phyloP scores from a whole-genome alignment of 2,113 vertebrate genomes.

The Argyrosomus japonicus region DNA sequence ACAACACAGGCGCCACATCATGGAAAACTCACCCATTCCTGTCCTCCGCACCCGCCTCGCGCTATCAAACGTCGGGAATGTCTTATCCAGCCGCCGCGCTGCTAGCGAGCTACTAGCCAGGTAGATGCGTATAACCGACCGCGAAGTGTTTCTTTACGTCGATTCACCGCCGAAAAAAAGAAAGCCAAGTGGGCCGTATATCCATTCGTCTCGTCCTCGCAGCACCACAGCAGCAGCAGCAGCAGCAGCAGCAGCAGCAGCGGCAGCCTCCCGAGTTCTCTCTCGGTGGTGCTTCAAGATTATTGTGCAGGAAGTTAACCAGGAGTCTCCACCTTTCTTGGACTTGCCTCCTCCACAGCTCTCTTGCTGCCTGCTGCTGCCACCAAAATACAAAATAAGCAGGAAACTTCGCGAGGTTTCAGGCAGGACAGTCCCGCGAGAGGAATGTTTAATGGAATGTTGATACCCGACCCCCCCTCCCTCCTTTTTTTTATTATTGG shows the following conservation, averaged over 20 bases:
- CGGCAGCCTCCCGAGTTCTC: constrained; percentile 30
- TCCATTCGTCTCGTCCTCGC: constrained; percentile 73
- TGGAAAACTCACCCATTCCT: constrained; percentile 86
- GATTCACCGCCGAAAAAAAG: constrained; percentile 17
- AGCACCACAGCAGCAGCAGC: constrained; percentile 17
- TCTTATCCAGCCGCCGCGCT: constrained; percentile 61
- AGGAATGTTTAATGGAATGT: constrained; percentile 54
- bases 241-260: constrained; percentile 26
- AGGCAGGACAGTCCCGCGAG: constrained; percentile 74
- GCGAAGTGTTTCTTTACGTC: not conserved
- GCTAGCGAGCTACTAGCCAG: constrained; percentile 72
- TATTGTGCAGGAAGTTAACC: constrained; percentile 82
- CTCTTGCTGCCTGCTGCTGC: constrained; percentile 36
- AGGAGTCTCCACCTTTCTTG: constrained; percentile 87
- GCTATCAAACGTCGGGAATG: constrained; percentile 65
- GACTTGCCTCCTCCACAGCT: constrained; percentile 72
- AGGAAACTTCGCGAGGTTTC: constrained; percentile 80
- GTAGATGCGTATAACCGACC: constrained; percentile 21
- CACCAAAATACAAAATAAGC: constrained; percentile 57
- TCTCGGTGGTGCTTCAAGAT: constrained; percentile 60
- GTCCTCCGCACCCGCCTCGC: constrained; percentile 66
- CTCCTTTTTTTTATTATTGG: not conserved
- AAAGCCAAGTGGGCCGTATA: constrained; percentile 33
- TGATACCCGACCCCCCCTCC: not conserved
- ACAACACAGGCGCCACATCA: constrained; percentile 63